Base-by-base conservation (phyloP, 1,140 invertebrate species). In the Amphibalanus amphitrite region DNA sequence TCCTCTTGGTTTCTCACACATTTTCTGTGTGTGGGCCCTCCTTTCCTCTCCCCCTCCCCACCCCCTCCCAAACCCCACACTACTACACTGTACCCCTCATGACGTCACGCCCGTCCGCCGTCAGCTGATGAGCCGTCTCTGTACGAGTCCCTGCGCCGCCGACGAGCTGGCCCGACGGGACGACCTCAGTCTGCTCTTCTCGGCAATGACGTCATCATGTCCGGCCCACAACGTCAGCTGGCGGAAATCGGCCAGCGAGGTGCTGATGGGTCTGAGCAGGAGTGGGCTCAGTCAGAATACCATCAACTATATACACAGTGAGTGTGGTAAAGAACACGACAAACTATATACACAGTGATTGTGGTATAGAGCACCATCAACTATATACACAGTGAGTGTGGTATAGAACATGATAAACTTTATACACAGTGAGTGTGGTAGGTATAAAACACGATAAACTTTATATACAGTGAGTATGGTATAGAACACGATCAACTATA, bases 151-250 rank as follows among this genome's bases (percentile, higher is more conserved):
- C 69, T 88, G 90, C 77, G 92, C 96, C 20, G 93, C 94, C 69
- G 96, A 98, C 82, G 97, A 99, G 82, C 82, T 99, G 64, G 93
- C 94, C 0, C 84, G 92, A 69, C 96, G 97, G 82, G 96, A 99
- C 84, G 96, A 99, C 82, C 84, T 99, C 47, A 91, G 90, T 70
- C 83, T 98, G 73, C 82, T 99, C 28, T 99, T 99, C 81, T 94
- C 93, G 76, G 96, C 95, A 59, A 96, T 98, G 71, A 97, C 95
- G 29, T 94, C 90, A 69, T 93, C 89, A 84, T 98, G 95, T 82
- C 90, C 92, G 15, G 84, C 88, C 23, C 88, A 96, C 76, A 98
- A 98, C 81, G 86, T 90, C 65, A 88, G 93, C 79, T 99, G 97
- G 97, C 86, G 96, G 73, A 97, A 97, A 82, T 95, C 90, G 76